Percentiles rank a stretch among this genome's conserved stretches.
Conservation (phyloP, 2,888 invertebrate species). For the Patella ulyssiponensis region DNA sequence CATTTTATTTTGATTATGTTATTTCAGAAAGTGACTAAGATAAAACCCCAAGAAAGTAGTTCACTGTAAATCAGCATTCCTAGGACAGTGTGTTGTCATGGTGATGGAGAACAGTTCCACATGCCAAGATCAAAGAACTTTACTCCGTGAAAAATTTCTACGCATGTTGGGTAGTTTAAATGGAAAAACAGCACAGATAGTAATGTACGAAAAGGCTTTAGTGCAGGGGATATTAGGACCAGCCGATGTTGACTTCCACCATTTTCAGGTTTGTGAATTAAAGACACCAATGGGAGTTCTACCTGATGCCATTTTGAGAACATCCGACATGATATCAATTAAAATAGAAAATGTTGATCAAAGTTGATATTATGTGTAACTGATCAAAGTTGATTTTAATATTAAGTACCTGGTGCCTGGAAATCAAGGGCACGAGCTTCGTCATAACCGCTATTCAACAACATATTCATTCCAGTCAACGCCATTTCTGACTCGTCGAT, state of each 20-base stretch:
- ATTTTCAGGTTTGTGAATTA: conserved; percentile 54
- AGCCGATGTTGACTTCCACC: conserved; percentile 57
- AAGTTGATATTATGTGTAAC: neutral
- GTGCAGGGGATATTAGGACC: conserved; percentile 55
- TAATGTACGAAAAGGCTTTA: conserved; percentile 55
- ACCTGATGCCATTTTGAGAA: conserved; percentile 60
- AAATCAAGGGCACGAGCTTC: conserved; percentile 63
- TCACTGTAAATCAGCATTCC: no score
- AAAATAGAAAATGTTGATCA: conserved; percentile 21
- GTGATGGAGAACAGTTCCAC: neutral
- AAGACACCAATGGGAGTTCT: conserved; percentile 65
- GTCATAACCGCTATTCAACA: conserved; percentile 68
- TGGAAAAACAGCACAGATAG: conserved; percentile 50
- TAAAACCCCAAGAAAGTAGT: no score
- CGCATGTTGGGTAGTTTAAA: conserved; percentile 56
- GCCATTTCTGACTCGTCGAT: conserved; percentile 62
- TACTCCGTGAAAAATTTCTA: conserved; percentile 64
- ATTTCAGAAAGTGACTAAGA: no score
- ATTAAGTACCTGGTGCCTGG: neutral
- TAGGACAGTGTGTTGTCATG: no score
- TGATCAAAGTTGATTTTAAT: neutral
- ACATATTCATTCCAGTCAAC: conserved; percentile 61
- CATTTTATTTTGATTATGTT: no score
- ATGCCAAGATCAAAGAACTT: conserved; percentile 59
- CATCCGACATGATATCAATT: conserved; percentile 54